Evolutionary conservation across 1,140 invertebrate genomes (phyloP).

Genomic region (Halesus radiatus): DNA sequence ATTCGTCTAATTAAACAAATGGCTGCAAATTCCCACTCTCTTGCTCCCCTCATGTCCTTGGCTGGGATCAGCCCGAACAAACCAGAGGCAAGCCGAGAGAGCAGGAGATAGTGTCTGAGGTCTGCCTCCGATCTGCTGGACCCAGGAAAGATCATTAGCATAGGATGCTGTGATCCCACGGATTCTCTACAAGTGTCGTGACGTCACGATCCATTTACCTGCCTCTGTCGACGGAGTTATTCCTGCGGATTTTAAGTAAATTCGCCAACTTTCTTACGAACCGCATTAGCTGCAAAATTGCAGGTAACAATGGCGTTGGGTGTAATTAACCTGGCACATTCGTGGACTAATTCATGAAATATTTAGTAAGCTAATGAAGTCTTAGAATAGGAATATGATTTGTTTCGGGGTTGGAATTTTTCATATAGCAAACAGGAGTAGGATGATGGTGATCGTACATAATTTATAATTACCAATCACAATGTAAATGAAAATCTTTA

Average conservation of each 20-base stretch:
- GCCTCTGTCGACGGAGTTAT: slow-evolving; percentile 30
- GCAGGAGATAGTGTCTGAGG: slow-evolving; percentile 21
- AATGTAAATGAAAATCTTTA: too few relatives aligned
- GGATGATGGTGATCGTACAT: too few relatives aligned
- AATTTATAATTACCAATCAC: too few relatives aligned
- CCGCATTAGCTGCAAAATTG: slow-evolving; percentile 3
- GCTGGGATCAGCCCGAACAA: neutral
- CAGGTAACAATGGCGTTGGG: neutral
- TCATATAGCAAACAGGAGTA: too few relatives aligned
- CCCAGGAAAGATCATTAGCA: slow-evolving; percentile 34
- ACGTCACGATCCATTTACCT: slow-evolving; percentile 45
- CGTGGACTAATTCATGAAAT: too few relatives aligned
- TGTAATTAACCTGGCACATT: slow-evolving; percentile 13
- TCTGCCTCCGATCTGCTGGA: neutral
- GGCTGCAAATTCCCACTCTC: neutral
- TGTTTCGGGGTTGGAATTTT: too few relatives aligned
- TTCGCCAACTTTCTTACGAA: slow-evolving; percentile 10
- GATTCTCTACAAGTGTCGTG: slow-evolving; percentile 40
- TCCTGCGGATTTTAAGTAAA: slow-evolving; percentile 27
- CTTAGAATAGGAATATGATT: too few relatives aligned
- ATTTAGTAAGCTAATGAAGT: too few relatives aligned
- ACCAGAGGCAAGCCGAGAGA: too few relatives aligned
- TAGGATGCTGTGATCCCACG: slow-evolving; percentile 44
- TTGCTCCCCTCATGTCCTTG: neutral
- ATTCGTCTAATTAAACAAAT: slow-evolving; percentile 11